A percentile compares a stretch with the other conserved stretches of the same genome.
phyloP scores from a whole-genome alignment of 1,140 invertebrate species.

The Eulimnadia texana region DNA sequence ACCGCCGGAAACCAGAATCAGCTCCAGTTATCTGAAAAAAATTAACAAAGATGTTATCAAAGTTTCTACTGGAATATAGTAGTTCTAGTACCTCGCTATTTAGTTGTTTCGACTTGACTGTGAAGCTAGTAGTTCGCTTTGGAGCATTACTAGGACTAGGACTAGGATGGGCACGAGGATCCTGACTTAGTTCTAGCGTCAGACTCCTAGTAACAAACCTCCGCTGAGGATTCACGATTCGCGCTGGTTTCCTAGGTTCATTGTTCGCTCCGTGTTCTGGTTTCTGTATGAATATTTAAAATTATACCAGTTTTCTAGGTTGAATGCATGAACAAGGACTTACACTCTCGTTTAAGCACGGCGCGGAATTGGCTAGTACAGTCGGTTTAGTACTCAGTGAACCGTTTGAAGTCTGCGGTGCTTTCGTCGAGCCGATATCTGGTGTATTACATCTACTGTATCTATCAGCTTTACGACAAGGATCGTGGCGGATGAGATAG shows the following conservation, averaged over 20 bases:
- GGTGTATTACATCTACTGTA: slow-evolving; percentile 18
- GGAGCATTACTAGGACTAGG: no score
- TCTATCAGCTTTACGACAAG: slow-evolving; percentile 57
- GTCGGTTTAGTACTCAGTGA: not conserved
- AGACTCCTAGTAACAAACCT: slow-evolving; percentile 8
- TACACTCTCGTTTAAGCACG: not conserved
- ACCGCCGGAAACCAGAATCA: no score
- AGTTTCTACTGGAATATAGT: no score
- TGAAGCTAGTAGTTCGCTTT: no score
- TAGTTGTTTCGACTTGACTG: no score
- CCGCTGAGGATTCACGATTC: not conserved
- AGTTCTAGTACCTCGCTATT: no score
- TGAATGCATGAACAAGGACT: not conserved
- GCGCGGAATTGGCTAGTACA: not conserved
- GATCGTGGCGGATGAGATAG: slow-evolving; percentile 76
- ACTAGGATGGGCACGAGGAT: not conserved
- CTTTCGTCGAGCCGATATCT: not conserved
- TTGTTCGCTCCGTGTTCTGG: no score
- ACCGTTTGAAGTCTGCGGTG: not conserved
- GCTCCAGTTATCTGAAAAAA: no score
- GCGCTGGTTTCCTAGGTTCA: no score
- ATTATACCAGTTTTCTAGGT: no score
- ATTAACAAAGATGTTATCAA: no score
- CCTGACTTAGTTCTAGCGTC: slow-evolving; percentile 8
- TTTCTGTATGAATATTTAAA: no score